phyloP scores from a whole-genome alignment of 2,888 invertebrate species.

The Conomelus anceps region DNA sequence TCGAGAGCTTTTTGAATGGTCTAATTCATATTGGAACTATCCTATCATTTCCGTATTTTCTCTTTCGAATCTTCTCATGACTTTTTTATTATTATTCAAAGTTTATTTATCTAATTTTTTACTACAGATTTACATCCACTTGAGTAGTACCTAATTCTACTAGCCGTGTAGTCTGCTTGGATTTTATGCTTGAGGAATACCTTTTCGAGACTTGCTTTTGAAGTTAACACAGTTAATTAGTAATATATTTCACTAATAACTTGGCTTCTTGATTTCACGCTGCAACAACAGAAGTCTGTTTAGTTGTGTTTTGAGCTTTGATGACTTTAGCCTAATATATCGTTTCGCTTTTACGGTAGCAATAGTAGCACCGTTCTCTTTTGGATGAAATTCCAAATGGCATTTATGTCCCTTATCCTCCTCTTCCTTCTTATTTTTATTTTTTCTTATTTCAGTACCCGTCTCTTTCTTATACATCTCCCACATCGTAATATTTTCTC shows the following conservation, averaged over 20 bases:
- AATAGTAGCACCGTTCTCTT: not conserved
- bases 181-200: not conserved
- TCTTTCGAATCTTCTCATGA: too few species aligned
- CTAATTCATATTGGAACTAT: too few species aligned
- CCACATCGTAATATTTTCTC: not conserved
- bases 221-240: not conserved
- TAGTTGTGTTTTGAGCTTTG: not conserved
- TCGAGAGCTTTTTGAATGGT: too few species aligned
- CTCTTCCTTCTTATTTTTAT: not conserved
- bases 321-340: not conserved
- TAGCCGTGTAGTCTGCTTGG: not conserved
- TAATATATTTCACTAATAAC: not conserved
- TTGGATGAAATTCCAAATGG: not conserved
- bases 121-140: too few species aligned
- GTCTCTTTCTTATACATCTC: not conserved
- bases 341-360: not conserved
- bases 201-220: not conserved
- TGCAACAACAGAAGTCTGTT: not conserved
- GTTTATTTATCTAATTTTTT: too few species aligned
- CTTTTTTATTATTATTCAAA: too few species aligned
- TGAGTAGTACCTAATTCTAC: too few species aligned
- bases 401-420: not conserved
- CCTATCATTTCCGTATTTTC: too few species aligned
- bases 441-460: not conserved
- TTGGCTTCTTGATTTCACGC: not conserved